These are phyloP conservation scores for Parazoanthus swiftii DNA, from an alignment of 92 coral and sea anemone species.

Conservation along the genomic window DNA sequence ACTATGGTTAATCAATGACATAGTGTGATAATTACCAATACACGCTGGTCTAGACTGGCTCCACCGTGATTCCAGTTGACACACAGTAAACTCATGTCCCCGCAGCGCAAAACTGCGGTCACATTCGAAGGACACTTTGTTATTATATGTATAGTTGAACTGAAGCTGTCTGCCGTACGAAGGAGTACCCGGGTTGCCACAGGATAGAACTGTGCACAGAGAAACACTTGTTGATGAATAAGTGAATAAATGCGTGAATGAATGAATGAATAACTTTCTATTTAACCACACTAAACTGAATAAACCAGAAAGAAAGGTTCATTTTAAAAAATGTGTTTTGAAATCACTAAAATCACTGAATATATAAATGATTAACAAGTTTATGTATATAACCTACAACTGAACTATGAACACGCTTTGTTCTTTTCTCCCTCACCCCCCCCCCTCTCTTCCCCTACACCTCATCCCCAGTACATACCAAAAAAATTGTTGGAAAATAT, in stretches of 20 bases:
- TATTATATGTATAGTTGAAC: slow-evolving; percentile 59
- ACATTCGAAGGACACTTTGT: slow-evolving; percentile 56
- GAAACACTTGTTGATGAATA: neutral
- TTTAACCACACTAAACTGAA: too few relatives aligned
- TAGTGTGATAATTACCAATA: slow-evolving; percentile 47
- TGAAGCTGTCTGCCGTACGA: slow-evolving; percentile 47
- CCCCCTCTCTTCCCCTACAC: too few relatives aligned
- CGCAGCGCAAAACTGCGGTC: slow-evolving; percentile 62
- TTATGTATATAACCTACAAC: too few relatives aligned
- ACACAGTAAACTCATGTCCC: slow-evolving; percentile 58
- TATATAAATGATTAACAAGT: too few relatives aligned
- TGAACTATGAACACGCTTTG: too few relatives aligned
- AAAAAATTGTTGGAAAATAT: too few relatives aligned
- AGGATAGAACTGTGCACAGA: slow-evolving; percentile 56
- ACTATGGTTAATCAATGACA: neutral
- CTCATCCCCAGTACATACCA: too few relatives aligned
- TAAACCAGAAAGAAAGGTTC: too few relatives aligned
- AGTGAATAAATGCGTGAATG: neutral
- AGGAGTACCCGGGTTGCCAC: slow-evolving; percentile 65
- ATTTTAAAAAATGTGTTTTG: too few relatives aligned
- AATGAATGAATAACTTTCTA: too few relatives aligned
- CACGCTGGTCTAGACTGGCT: slow-evolving; percentile 55
- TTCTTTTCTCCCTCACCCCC: too few relatives aligned
- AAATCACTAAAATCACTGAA: too few relatives aligned
- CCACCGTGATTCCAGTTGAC: slow-evolving; percentile 72